phyloP scores from a whole-genome alignment of 2,888 invertebrate species.

The Gymnosoma rotundatum region DNA sequence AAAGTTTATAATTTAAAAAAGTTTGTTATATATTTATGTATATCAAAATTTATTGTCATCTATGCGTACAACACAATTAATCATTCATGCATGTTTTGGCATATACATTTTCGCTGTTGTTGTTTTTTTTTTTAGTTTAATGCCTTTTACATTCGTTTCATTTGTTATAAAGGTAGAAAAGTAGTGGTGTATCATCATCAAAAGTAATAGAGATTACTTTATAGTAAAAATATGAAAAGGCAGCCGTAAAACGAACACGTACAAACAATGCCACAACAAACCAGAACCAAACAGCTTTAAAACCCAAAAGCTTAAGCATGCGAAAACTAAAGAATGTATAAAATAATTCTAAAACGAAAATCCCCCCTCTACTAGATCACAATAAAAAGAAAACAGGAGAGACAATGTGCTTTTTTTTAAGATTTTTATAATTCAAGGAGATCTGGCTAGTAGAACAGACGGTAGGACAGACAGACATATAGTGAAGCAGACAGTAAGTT shows the following conservation, averaged over 20 bases:
- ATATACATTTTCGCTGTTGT: slow-evolving; percentile 25
- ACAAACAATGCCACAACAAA: slow-evolving; percentile 64
- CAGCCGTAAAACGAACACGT: slow-evolving; percentile 70
- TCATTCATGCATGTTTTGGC: slow-evolving; percentile 65
- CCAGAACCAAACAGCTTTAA: slow-evolving; percentile 61
- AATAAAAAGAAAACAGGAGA: slow-evolving; percentile 40
- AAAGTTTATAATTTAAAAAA: slow-evolving; percentile 18
- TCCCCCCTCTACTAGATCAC: slow-evolving; percentile 50
- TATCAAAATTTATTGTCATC: slow-evolving; percentile 67
- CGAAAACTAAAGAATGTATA: slow-evolving; percentile 58
- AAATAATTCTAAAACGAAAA: slow-evolving; percentile 47
- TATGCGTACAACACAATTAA: slow-evolving; percentile 65
- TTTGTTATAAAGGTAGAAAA: slow-evolving; percentile 57
- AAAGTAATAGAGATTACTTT: slow-evolving; percentile 68
- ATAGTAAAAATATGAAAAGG: slow-evolving; percentile 61
- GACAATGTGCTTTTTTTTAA: slow-evolving; percentile 43
- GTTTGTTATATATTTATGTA: slow-evolving; percentile 44
- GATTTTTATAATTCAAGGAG: slow-evolving; percentile 55
- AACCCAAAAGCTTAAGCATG: slow-evolving; percentile 67
- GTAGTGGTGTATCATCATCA: slow-evolving; percentile 48
- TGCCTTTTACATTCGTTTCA: slow-evolving; percentile 40
- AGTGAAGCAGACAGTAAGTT: slow-evolving; percentile 66
- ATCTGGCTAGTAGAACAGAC: slow-evolving; percentile 33
- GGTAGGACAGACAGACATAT: slow-evolving; percentile 17
- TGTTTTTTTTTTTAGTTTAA: slow-evolving; percentile 4